Base-by-base conservation (phyloP, 2,888 invertebrate species). In the Chaetogeoica ovagalla region DNA sequence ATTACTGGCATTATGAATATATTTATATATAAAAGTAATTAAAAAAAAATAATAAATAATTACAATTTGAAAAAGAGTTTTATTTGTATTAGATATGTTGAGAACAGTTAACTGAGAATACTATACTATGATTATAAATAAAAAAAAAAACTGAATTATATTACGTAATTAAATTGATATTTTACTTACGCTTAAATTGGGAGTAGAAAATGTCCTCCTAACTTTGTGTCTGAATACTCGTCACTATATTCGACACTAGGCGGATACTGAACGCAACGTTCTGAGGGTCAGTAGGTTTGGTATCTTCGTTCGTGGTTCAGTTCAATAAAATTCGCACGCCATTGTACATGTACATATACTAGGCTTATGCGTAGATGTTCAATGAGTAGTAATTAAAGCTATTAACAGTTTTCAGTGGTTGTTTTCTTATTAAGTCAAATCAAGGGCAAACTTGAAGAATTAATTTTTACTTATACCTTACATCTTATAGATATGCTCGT, bases 351-450 rank as follows among this genome's bases (percentile, higher is more conserved):
- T 48, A 43, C 55, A 59, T 21, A 52, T 21, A 52, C 76, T 37
- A 55, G 70, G 60, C 79, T 52, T 79, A 63, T 70, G 79, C 63
- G 79, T 71, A 79, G 43, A 70, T 79, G 63, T 17, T 79, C 70
- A 79, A 79, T 79, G 79, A 79, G 63, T 71, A 39, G 63, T 71
- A 79, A 79, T 79, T 79, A 79, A 79, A 71, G 55, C 79, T 63
- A 79, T 79, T 79, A 70, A 79, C 70, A 30, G 39, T 39, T 69
- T 79, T 71, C 79, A 70, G 79, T 79, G 79, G 79, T 79, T 63
- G 79, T 79, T 79, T 79, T 79, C 70, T 71, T 52, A 79, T 79
- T 43, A 63, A 79, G 43, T 57, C 63, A 55, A 79, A 71, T 79
- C 79, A 79, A 79, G 79, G 79, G 62, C 79, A 79, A 79, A 79